Evolutionary conservation across 2,113 vertebrate species (phyloP), one percentile per base, ranked within the genome.

Genomic region (Scomber colias): DNA sequence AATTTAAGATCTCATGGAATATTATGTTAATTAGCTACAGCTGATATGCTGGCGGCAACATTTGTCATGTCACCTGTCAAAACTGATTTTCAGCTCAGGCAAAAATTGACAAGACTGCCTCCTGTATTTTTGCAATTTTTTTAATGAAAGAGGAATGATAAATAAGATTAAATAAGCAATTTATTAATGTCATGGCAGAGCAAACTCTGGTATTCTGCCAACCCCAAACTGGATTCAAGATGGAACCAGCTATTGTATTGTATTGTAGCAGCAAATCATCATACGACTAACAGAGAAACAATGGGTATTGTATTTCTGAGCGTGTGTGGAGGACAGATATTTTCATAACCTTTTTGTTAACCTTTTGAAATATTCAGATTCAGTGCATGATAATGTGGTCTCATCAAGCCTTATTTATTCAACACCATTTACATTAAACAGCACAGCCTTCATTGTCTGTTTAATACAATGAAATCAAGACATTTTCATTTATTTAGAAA

Each of bases 281-380:
- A 75, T 53, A 15, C 13, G 0, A 55, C 54, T 27, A 24, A 65
- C 40, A 17, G 27, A 44, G 35, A 65, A 73, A 79, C 51, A 74
- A 74, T 35, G 14, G 0, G 12, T 64, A 53, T 63, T 65, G 68
- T 60, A 56, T 77, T 83, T 74, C 19, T 53, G 44, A 57, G 49
- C 15, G 59, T 75, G 82, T 12, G 82, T 27, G 21, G 21, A 19
- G 16, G 60, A 24, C 55, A 60, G 21, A 72, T 71, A 44, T 57
- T 55, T 69, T 10, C 8, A 67, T 78, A 68, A 85, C 79, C 73
- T 87, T 73, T 84, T 2, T 40, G 51, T 56, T 60, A 71, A 71
- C 85, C 78, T 84, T 82, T 79, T 11, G 30, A 87, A 75, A 79
- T 50, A 30, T 62, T 53, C 24, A 44, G 44, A 54, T 57, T 31